phyloP scores from a whole-genome alignment of 2,113 vertebrate genomes.

The Dicrurus megarhynchus region DNA sequence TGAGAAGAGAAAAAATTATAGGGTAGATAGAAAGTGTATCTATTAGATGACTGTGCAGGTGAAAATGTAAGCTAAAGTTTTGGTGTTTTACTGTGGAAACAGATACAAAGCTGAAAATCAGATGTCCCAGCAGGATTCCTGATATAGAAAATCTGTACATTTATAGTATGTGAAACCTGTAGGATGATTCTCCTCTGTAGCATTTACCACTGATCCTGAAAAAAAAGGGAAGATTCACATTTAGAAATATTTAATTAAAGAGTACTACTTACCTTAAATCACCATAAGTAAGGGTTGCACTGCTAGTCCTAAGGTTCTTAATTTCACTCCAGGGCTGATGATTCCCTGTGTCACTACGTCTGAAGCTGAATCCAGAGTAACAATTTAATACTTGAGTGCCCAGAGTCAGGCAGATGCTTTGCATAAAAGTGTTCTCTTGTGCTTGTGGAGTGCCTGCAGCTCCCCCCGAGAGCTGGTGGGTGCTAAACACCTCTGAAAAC shows the following conservation, averaged over 20 bases:
- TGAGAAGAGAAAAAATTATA: neutral
- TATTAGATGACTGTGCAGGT: neutral
- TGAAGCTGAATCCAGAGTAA: constrained; percentile 10
- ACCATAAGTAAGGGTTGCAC: neutral
- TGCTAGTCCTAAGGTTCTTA: neutral
- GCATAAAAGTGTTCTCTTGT: constrained; percentile 42
- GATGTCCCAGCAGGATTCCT: neutral
- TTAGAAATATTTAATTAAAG: neutral
- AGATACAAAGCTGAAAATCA: constrained; percentile 7
- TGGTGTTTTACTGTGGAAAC: neutral
- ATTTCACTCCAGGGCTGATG: neutral
- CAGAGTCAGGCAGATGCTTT: constrained; percentile 5
- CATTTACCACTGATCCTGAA: neutral
- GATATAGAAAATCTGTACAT: neutral
- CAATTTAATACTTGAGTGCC: constrained; percentile 52
- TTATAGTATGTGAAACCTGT: neutral
- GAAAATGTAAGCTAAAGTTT: neutral
- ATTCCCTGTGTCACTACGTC: neutral
- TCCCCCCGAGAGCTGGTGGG: neutral
- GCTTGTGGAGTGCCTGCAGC: neutral
- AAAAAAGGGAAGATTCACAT: neutral
- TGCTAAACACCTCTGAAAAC: constrained; percentile 21
- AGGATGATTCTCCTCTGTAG: neutral
- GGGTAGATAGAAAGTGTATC: constrained; percentile 8
- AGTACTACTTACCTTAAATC: neutral